Base-by-base conservation (phyloP, 2,113 vertebrate genomes). In the Taxidea taxus region DNA sequence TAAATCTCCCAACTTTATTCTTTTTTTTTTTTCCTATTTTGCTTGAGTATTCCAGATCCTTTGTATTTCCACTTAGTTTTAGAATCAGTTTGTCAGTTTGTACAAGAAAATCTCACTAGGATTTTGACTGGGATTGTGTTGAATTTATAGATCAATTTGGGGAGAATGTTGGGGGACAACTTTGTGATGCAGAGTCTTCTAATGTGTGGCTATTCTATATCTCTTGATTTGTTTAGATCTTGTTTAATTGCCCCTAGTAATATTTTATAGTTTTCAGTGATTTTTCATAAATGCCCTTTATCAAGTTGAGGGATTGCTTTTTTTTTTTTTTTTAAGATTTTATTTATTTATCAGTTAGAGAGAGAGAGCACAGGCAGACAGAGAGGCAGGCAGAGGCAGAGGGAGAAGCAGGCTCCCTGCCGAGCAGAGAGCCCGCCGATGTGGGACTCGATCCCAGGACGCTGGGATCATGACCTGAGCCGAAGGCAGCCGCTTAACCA, bases 31-130 rank as follows among this genome's bases (percentile, higher is more conserved):
- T 4, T 13, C 51, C 44, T 58, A 37, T 90, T 92, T 94, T 93
- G 37, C 89, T 56, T 92, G 47, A 83, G 70, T 66, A 39, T 49
- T 92, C 49, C 62, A 47, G 23, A 70, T 64, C 29, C 23, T 60
- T 78, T 77, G 34, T 29, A 91, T 88, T 97, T 85, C 47, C 74
- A 83, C 47, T 95, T 86, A 66, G 58, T 70, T 95, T 97, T 91
- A 64, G n/a, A 78, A 25, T 90, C n/a, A 87, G 39, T 74, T 96
- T 27, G 29, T 72, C 44, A 70, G 49, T 77, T 77, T 96, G 74
- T 90, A 74, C 0, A 42, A 66, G 84, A 92, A 80, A 90, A 3
- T n/a, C 7, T 56, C 39, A 66, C 18, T 81, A 51, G n/a, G 39
- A 66, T 90, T 88, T 97, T 92, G 44, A 72, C 58, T 70, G 51